Conservation (phyloP, 2,888 invertebrate genomes). For the Tenthredo scrophulariae region DNA sequence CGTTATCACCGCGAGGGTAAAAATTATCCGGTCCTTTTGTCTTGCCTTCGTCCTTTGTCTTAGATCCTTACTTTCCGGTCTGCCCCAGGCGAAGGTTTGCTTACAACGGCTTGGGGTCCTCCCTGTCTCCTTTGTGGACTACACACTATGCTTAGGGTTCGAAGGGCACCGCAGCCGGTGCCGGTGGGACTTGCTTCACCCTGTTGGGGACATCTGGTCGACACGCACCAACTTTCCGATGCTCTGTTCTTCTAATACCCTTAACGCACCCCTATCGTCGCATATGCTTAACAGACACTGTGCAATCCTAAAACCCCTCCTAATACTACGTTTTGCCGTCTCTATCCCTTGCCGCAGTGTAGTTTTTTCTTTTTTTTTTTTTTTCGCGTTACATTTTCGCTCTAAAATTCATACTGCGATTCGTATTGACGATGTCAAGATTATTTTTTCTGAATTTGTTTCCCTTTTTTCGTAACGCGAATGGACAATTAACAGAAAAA, state of each 20-base stretch:
- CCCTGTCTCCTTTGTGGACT: conserved; percentile 34
- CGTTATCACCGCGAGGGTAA: conserved; percentile 5
- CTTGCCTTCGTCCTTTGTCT: conserved; percentile 19
- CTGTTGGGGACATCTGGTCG: conserved; percentile 70
- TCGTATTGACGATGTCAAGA: neutral
- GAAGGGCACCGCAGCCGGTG: conserved; percentile 56
- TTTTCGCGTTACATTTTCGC: neutral
- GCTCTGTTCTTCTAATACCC: conserved; percentile 60
- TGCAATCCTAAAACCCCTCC: conserved; percentile 51
- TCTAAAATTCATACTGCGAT: neutral
- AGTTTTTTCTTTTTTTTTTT: neutral
- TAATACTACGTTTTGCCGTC: conserved; percentile 38
- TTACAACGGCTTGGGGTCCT: conserved; percentile 24
- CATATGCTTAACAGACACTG: conserved; percentile 74
- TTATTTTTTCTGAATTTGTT: neutral
- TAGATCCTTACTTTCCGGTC: neutral
- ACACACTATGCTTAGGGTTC: conserved; percentile 43
- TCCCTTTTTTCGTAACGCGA: neutral
- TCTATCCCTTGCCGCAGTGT: neutral
- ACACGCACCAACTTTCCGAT: conserved; percentile 63
- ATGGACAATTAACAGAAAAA: neutral
- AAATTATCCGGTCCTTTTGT: conserved; percentile 40
- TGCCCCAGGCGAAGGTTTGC: conserved; percentile 21
- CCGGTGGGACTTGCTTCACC: conserved; percentile 71
- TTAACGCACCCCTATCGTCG: conserved; percentile 70